These are phyloP conservation scores for Drosophila sproati DNA, from an alignment of 1,140 invertebrate genomes.

Conservation along the genomic window DNA sequence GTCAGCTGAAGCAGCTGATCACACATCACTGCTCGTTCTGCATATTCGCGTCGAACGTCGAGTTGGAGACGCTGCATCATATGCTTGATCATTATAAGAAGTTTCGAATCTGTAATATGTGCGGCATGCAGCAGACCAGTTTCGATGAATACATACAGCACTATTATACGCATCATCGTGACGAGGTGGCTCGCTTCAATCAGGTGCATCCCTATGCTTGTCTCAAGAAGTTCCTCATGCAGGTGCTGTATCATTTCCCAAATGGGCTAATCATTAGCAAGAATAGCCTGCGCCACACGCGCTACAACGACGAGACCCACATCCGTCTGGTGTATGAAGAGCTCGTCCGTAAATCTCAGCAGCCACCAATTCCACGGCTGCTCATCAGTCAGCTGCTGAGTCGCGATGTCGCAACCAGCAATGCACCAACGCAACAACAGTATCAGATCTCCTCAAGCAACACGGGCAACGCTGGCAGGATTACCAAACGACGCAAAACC, in stretches of 20 bases:
- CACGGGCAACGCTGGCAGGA: not conserved
- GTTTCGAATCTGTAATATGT: conserved; percentile 47
- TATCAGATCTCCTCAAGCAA: too few species aligned
- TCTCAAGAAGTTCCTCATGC: conserved; percentile 52
- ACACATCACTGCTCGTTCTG: conserved; percentile 61
- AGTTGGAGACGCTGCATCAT: conserved; percentile 44
- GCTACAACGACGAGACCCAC: not conserved
- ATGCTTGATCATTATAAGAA: conserved; percentile 60
- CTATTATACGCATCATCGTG: conserved; percentile 38
- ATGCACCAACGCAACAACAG: not conserved
- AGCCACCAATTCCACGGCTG: conserved; percentile 41
- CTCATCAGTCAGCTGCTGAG: conserved; percentile 23
- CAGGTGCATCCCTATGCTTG: conserved; percentile 31
- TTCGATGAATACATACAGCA: conserved; percentile 63
- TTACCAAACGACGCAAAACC: conserved; percentile 39
- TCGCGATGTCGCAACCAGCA: not conserved
- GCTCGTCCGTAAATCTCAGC: conserved; percentile 18
- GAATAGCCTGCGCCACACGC: conserved; percentile 51
- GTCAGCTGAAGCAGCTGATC: conserved; percentile 16
- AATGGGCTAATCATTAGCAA: conserved; percentile 66
- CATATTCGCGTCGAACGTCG: conserved; percentile 45
- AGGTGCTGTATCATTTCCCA: conserved; percentile 60
- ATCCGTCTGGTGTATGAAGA: conserved; percentile 42
- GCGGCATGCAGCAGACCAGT: not conserved
- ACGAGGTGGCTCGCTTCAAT: conserved; percentile 30